A percentile compares a stretch with the other conserved stretches of the same genome.
phyloP scores from a whole-genome alignment of 1,140 invertebrate species.

The Leptinotarsa lineolata region DNA sequence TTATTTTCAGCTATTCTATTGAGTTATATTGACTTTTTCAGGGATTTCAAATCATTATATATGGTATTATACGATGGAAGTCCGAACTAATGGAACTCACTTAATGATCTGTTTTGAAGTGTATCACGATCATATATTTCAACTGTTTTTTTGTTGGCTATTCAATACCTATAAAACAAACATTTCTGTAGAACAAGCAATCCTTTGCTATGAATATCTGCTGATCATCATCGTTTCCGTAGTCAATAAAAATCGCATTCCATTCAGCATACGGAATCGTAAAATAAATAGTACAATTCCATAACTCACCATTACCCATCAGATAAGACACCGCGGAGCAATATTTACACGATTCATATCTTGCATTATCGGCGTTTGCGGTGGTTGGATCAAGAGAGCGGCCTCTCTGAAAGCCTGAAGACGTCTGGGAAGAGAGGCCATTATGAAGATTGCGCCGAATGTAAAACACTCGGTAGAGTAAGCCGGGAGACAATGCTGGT shows the following conservation, averaged over 20 bases:
- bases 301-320: constrained; percentile 19
- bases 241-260: not conserved
- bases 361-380: constrained; percentile 4
- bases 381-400: not conserved
- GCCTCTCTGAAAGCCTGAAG: not conserved
- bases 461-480: constrained; percentile 27
- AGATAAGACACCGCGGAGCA: constrained; percentile 11
- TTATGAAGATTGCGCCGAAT: constrained; percentile 23
- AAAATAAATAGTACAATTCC: constrained; percentile 8
- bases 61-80: too few species aligned
- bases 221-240: not conserved
- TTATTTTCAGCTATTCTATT: too few species aligned
- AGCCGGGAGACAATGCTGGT: constrained; percentile 22
- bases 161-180: too few species aligned
- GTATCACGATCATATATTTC: too few species aligned
- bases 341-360: constrained; percentile 12
- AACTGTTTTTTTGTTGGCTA: too few species aligned
- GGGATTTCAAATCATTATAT: too few species aligned
- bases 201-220: too few species aligned
- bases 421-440: constrained; percentile 13
- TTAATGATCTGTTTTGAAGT: too few species aligned
- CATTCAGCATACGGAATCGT: not conserved
- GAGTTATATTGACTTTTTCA: too few species aligned
- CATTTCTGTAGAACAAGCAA: too few species aligned
- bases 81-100: too few species aligned